Evolutionary conservation across 2,888 invertebrate species (phyloP).

Genomic region (Scaptomyza reducta): DNA sequence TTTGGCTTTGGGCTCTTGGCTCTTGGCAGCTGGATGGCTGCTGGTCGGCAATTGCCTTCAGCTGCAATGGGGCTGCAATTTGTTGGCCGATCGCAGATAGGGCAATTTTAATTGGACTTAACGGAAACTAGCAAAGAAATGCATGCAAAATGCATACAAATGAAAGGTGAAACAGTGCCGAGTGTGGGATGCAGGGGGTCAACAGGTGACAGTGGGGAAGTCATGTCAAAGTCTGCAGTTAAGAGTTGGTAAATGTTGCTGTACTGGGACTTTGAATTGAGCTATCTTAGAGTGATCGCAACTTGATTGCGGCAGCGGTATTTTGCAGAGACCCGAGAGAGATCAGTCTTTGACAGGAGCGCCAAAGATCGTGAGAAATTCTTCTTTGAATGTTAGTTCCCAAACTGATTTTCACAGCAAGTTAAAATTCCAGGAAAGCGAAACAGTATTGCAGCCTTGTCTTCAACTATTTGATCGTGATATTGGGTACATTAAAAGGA

Average conservation of each 20-base stretch:
- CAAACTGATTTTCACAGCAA: conserved; percentile 31
- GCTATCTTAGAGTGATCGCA: conserved; percentile 58
- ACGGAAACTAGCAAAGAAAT: conserved; percentile 70
- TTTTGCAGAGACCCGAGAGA: conserved; percentile 42
- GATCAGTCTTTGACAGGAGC: conserved; percentile 62
- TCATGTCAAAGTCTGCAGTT: conserved; percentile 38
- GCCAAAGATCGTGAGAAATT: conserved; percentile 67
- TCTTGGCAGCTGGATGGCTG: conserved; percentile 43
- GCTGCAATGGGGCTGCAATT: conserved; percentile 47
- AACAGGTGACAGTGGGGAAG: neutral
- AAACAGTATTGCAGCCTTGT: neutral
- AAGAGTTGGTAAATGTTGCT: conserved; percentile 32
- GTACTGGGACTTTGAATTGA: conserved; percentile 44
- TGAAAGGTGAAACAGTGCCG: conserved; percentile 27
- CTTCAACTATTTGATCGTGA: neutral
- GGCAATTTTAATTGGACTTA: conserved; percentile 74
- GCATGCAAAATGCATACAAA: conserved; percentile 56
- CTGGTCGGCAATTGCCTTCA: conserved; percentile 45
- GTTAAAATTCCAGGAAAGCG: conserved; percentile 34
- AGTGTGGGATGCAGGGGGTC: neutral
- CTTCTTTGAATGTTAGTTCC: conserved; percentile 23
- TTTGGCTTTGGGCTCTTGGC: conserved; percentile 40
- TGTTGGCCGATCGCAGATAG: conserved; percentile 71
- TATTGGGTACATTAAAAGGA: neutral
- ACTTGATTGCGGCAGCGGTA: conserved; percentile 47